Percentiles rank a stretch among this genome's conserved stretches.
These are phyloP conservation scores for Hypocryptadius cinnamomeus DNA, from an alignment of 2,113 vertebrate genomes.

Conservation along the genomic window DNA sequence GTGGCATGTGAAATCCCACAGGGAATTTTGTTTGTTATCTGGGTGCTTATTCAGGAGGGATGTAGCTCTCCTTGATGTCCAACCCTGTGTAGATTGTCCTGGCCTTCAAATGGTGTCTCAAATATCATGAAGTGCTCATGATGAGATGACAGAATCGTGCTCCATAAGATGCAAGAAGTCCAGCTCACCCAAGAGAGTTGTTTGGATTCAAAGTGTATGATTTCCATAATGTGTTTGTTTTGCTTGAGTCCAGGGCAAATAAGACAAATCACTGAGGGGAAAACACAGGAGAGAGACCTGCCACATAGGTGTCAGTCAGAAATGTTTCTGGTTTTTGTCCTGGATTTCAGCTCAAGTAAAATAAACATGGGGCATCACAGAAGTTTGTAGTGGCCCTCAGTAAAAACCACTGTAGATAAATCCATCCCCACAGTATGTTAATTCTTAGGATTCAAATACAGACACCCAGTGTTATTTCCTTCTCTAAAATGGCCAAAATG, in stretches of 20 bases:
- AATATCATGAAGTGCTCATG: neutral
- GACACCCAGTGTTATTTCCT: neutral
- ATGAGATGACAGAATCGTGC: neutral
- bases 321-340: neutral
- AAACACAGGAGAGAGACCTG: neutral
- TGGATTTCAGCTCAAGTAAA: neutral
- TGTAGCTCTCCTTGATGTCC: neutral
- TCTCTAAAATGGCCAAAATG: neutral
- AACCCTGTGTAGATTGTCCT: neutral
- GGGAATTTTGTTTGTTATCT: neutral
- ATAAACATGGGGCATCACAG: neutral
- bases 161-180: neutral
- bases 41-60: neutral
- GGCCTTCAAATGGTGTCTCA: neutral
- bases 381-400: neutral
- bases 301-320: neutral
- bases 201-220: fast-evolving
- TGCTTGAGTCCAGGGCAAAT: neutral
- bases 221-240: neutral
- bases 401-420: neutral
- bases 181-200: neutral
- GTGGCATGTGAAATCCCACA: neutral
- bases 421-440: neutral
- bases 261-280: neutral
- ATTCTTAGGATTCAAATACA: neutral